phyloP scores from a whole-genome alignment of 2,888 invertebrate genomes.

The Ctenicera cuprea region DNA sequence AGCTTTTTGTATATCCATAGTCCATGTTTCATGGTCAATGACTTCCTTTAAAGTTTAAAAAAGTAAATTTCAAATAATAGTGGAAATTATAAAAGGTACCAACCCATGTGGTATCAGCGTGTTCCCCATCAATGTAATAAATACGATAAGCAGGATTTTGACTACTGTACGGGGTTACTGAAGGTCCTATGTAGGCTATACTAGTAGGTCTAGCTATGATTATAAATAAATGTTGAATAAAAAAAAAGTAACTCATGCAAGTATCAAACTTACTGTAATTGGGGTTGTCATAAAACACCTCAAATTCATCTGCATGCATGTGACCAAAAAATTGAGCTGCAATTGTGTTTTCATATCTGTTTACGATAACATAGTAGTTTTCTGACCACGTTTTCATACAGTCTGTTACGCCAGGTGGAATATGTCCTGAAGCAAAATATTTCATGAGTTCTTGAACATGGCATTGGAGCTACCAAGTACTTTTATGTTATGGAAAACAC shows the following conservation, averaged over 20 bases:
- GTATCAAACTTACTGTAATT: constrained; percentile 78
- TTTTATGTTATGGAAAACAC: too few relatives aligned
- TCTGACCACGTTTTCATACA: constrained; percentile 96
- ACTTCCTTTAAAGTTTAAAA: constrained; percentile 78
- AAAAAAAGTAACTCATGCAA: not conserved
- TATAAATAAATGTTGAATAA: too few relatives aligned
- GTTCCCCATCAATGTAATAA: constrained; percentile 96
- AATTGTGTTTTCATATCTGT: constrained; percentile 91
- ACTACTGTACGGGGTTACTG: constrained; percentile 93
- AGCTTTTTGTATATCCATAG: constrained; percentile 93
- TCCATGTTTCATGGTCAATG: constrained; percentile 96
- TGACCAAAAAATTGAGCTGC: constrained; percentile 95
- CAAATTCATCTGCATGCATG: constrained; percentile 95
- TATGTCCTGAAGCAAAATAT: constrained; percentile 80
- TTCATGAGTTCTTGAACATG: too few relatives aligned
- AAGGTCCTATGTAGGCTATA: constrained; percentile 94
- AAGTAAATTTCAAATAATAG: too few relatives aligned
- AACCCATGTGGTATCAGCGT: constrained; percentile 86
- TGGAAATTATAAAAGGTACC: constrained; percentile 61
- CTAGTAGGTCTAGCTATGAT: constrained; percentile 82
- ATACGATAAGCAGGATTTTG: constrained; percentile 96
- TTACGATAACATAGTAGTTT: constrained; percentile 92
- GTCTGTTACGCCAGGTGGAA: constrained; percentile 94
- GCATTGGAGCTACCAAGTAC: too few relatives aligned
- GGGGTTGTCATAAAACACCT: constrained; percentile 91